Percentiles rank a stretch among this genome's conserved stretches.
These are phyloP conservation scores for Himantopus leucocephalus DNA, from an alignment of 2,113 vertebrate species.

Conservation along the genomic window DNA sequence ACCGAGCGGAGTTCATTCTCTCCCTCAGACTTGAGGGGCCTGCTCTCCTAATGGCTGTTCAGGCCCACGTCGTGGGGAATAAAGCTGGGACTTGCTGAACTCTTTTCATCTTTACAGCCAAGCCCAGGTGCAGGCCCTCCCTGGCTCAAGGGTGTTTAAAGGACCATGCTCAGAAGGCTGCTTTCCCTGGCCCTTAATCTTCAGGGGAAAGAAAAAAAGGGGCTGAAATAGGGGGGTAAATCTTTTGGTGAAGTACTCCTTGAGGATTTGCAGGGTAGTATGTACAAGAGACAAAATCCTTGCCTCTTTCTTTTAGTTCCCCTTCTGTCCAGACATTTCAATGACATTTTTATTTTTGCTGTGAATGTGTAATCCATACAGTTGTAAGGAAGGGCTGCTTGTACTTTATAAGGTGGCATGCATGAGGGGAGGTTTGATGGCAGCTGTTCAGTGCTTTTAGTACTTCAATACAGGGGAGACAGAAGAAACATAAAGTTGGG, in stretches of 20 bases:
- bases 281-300: constrained; percentile 2
- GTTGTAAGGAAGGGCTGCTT: not conserved
- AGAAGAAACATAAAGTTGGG: not conserved
- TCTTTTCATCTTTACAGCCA: constrained; percentile 55
- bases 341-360: not conserved
- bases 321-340: not conserved
- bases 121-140: constrained; percentile 48
- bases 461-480: not conserved
- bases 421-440: not conserved
- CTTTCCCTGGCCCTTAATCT: constrained; percentile 31
- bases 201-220: not conserved
- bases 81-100: constrained; percentile 34
- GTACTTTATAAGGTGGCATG: not conserved
- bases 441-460: not conserved
- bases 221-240: not conserved
- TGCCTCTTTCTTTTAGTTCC: not conserved
- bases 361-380: not conserved
- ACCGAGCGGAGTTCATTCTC: not conserved
- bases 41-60: constrained; percentile 29
- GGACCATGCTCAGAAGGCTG: not conserved
- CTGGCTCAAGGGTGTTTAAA: constrained; percentile 41
- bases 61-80: constrained; percentile 18
- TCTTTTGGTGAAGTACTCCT: constrained; percentile 11
- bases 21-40: constrained; percentile 25
- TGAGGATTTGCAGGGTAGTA: constrained; percentile 10